Percentiles rank a stretch among this genome's conserved stretches.
phyloP scores from a whole-genome alignment of 1,140 invertebrate species.

The Drosophila teissieri region DNA sequence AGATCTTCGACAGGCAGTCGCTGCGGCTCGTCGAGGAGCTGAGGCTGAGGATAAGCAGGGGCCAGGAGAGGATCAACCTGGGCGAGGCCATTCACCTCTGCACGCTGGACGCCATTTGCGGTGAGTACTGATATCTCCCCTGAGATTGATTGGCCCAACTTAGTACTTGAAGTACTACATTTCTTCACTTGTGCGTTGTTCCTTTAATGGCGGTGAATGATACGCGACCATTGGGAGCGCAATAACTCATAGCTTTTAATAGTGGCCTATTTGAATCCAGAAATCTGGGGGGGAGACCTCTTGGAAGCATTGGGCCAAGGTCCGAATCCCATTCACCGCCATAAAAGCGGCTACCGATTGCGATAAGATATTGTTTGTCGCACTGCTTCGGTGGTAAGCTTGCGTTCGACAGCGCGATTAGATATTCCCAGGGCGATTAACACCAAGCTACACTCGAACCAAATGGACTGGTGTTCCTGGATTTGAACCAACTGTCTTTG shows the following conservation, averaged over 20 bases:
- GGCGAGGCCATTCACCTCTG: constrained; percentile 87
- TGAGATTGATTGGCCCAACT: too few species aligned
- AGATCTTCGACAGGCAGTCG: constrained; percentile 89
- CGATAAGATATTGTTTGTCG: constrained; percentile 19
- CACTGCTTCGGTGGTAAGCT: neutral
- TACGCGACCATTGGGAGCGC: too few species aligned
- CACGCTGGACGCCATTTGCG: constrained; percentile 91
- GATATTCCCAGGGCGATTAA: constrained; percentile 44
- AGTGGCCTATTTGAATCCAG: neutral
- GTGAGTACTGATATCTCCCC: constrained; percentile 79
- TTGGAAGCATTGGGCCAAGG: constrained; percentile 15
- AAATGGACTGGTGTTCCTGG: neutral
- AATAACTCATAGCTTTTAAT: neutral
- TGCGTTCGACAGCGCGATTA: constrained; percentile 16
- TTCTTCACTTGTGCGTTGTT: neutral
- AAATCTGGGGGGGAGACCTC: neutral
- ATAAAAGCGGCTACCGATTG: constrained; percentile 18
- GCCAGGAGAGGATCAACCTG: constrained; percentile 85
- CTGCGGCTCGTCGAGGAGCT: constrained; percentile 86
- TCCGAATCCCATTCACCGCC: constrained; percentile 9
- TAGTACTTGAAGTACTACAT: neutral
- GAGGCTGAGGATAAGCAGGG: neutral
- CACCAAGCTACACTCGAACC: neutral
- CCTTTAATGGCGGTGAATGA: too few species aligned
- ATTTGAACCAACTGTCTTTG: too few species aligned